Conservation (phyloP, 2,113 vertebrate species). For the Trichomycterus rosablanca region DNA sequence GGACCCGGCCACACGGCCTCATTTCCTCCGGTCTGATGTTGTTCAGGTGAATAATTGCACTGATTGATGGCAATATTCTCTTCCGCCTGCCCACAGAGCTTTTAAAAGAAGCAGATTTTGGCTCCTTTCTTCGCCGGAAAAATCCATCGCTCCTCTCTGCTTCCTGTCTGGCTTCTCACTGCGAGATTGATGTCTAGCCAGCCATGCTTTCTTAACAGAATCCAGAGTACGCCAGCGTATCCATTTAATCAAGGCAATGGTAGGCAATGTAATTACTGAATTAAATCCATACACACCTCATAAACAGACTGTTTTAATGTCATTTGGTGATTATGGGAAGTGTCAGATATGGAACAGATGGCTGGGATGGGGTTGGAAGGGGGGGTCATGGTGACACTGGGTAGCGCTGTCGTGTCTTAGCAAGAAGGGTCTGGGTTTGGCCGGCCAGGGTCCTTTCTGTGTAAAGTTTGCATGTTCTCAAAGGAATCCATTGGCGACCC, state of each 20-base stretch:
- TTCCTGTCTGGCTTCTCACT: constrained; percentile 6
- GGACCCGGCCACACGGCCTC: constrained; percentile 22
- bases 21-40: constrained; percentile 26
- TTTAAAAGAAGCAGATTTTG: constrained; percentile 26
- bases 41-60: constrained; percentile 44
- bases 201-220: constrained; percentile 2
- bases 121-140: constrained; percentile 5
- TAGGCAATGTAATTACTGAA: neutral
- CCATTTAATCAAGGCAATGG: constrained; percentile 1
- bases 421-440: no score
- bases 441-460: no score
- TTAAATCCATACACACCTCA: neutral
- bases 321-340: neutral
- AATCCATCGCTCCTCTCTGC: constrained; percentile 12
- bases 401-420: no score
- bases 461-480: no score
- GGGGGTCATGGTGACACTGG: no score
- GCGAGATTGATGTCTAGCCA: neutral
- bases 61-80: constrained; percentile 34
- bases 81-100: constrained; percentile 3
- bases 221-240: constrained; percentile 4
- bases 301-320: no score
- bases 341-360: neutral
- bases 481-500: no score
- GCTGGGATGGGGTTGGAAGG: no score